A percentile compares a stretch with the other conserved stretches of the same genome.
Conservation (phyloP, 2,113 vertebrate species). For the Peromyscus californicus region DNA sequence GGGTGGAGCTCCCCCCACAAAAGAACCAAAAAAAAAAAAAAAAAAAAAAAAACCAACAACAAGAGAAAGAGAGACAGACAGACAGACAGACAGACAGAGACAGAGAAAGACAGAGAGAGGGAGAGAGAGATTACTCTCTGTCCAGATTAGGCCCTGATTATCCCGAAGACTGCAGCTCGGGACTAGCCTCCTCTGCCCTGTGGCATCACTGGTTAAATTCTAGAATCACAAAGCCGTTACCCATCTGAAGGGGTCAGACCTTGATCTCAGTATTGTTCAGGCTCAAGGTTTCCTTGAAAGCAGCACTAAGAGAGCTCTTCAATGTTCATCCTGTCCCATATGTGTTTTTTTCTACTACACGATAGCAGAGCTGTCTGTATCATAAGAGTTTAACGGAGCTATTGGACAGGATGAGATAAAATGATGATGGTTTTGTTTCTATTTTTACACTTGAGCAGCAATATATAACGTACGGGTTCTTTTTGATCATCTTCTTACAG, state of each 20-base stretch:
- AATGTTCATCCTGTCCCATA: background rate
- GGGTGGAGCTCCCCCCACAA: too few relatives aligned
- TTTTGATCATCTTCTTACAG: background rate
- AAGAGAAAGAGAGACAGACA: too few relatives aligned
- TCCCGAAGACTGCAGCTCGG: background rate
- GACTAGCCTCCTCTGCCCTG: background rate
- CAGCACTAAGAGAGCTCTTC: background rate
- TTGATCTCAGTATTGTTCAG: background rate
- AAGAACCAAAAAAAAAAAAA: too few relatives aligned
- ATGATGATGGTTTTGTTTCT: background rate
- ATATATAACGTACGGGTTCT: constrained; percentile 11
- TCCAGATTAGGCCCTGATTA: constrained; percentile 2
- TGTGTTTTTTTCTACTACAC: background rate
- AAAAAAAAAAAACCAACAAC: too few relatives aligned
- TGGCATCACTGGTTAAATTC: background rate
- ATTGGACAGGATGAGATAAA: background rate
- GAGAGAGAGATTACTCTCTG: background rate
- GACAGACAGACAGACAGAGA: too few relatives aligned
- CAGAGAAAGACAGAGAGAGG: background rate
- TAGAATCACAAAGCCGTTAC: background rate
- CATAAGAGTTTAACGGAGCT: background rate
- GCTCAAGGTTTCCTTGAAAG: background rate
- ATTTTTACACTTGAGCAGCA: constrained; percentile 27
- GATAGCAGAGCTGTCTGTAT: background rate
- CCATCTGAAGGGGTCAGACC: background rate